Conservation (phyloP, 2,113 vertebrate species). For the Myodes glareolus region DNA sequence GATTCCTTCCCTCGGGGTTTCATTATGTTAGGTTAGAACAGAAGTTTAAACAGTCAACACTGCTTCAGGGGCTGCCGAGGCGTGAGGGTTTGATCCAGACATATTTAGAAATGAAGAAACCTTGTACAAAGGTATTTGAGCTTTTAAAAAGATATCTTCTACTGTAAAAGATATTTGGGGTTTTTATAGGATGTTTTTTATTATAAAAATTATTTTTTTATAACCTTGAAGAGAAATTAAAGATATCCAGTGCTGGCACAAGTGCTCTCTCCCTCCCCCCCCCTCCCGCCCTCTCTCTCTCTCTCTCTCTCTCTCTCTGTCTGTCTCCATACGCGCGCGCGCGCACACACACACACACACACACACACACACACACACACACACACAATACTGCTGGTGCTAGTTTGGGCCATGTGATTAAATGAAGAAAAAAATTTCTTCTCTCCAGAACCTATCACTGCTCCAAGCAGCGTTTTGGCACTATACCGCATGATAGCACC, state of each 20-base stretch:
- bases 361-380: not conserved
- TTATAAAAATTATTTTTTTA: not conserved
- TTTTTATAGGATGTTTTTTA: not conserved
- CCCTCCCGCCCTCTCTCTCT: not conserved
- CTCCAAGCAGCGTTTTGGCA: conserved; percentile 37
- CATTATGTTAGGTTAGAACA: conserved; percentile 28
- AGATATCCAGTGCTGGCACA: not conserved
- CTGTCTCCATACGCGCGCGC: not conserved
- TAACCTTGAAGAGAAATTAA: not conserved
- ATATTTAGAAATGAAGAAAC: conserved; percentile 13
- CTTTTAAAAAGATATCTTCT: not conserved
- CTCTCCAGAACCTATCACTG: not conserved
- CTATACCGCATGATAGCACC: not conserved
- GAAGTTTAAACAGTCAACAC: not conserved
- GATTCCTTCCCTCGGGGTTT: not conserved
- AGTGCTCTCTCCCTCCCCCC: not conserved
- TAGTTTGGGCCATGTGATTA: conserved; percentile 15
- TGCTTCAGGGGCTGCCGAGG: not conserved
- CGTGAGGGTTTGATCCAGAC: accelerated
- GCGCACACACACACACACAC: not conserved
- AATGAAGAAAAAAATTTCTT: conserved; percentile 36
- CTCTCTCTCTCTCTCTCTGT: not conserved
- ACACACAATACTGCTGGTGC: too few relatives aligned
- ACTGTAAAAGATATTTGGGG: not conserved
- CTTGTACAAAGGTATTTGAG: not conserved